Conservation (phyloP, 2,888 invertebrate genomes). For the Ectemnius continuus region DNA sequence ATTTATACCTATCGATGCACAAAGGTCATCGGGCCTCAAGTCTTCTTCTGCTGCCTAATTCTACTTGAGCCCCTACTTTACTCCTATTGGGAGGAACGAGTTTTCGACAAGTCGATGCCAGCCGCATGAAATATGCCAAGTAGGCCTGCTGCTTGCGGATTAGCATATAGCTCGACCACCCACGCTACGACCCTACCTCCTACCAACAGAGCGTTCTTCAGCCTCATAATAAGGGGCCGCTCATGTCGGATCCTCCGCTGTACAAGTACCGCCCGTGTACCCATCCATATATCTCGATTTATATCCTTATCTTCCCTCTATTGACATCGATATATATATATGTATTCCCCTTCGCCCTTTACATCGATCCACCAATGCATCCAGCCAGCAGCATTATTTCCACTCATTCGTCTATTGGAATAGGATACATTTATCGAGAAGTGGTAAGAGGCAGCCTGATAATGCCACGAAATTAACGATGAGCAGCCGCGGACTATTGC, state of each 20-base stretch:
- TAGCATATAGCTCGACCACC: constrained; percentile 75
- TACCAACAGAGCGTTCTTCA: constrained; percentile 62
- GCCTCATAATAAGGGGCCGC: constrained; percentile 73
- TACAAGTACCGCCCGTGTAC: constrained; percentile 76
- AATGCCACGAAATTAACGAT: constrained; percentile 26
- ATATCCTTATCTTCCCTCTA: constrained; percentile 77
- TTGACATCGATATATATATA: constrained; percentile 74
- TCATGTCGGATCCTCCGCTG: constrained; percentile 72
- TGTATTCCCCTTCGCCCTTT: constrained; percentile 59
- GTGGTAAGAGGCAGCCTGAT: constrained; percentile 28
- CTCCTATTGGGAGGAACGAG: background rate
- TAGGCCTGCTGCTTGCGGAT: constrained; percentile 55
- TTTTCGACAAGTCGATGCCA: constrained; percentile 28
- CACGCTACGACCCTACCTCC: constrained; percentile 73
- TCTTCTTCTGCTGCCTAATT: too few relatives aligned
- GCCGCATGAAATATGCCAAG: too few relatives aligned
- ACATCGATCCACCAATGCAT: constrained; percentile 32
- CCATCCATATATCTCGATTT: constrained; percentile 77
- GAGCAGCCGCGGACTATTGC: constrained; percentile 2
- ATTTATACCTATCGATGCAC: too few relatives aligned
- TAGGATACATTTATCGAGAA: constrained; percentile 40
- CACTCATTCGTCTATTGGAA: background rate
- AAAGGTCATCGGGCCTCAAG: too few relatives aligned
- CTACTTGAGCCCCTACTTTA: too few relatives aligned
- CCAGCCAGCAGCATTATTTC: too few relatives aligned